phyloP scores from a whole-genome alignment of 1,140 invertebrate species.

The Andrena cerasifolii region DNA sequence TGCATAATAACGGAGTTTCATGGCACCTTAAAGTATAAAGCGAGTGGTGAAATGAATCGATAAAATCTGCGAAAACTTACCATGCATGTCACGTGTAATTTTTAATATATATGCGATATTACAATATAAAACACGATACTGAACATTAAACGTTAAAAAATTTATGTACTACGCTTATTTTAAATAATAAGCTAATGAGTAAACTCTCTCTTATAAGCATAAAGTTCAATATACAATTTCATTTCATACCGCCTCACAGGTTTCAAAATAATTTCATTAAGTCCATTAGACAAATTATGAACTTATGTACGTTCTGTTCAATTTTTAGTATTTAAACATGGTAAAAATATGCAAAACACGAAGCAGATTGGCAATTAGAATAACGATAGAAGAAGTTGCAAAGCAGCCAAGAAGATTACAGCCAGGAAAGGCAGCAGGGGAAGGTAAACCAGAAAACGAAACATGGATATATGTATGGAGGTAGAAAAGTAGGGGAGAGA shows the following conservation, averaged over 20 bases:
- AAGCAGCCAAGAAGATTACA: too few relatives aligned
- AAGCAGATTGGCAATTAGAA: too few relatives aligned
- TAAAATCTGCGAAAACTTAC: conserved; percentile 34
- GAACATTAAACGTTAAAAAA: background rate
- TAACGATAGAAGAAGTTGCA: too few relatives aligned
- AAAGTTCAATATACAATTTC: conserved; percentile 7
- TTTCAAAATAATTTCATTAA: background rate
- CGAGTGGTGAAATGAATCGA: conserved; percentile 3
- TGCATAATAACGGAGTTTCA: background rate
- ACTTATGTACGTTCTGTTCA: too few relatives aligned
- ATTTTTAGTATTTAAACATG: too few relatives aligned
- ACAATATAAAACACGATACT: conserved; percentile 13
- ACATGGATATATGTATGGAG: too few relatives aligned
- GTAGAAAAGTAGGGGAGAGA: too few relatives aligned
- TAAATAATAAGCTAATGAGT: background rate
- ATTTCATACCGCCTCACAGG: background rate
- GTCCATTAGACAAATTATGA: background rate
- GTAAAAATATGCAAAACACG: too few relatives aligned
- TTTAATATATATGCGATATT: background rate
- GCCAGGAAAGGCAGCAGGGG: too few relatives aligned
- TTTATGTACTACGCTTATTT: background rate
- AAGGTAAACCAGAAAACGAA: too few relatives aligned
- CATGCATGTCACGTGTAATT: background rate
- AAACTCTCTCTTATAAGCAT: conserved; percentile 15
- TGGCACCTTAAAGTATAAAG: background rate